phyloP scores from a whole-genome alignment of 2,888 invertebrate genomes.

The Pyrrhosoma nymphula region DNA sequence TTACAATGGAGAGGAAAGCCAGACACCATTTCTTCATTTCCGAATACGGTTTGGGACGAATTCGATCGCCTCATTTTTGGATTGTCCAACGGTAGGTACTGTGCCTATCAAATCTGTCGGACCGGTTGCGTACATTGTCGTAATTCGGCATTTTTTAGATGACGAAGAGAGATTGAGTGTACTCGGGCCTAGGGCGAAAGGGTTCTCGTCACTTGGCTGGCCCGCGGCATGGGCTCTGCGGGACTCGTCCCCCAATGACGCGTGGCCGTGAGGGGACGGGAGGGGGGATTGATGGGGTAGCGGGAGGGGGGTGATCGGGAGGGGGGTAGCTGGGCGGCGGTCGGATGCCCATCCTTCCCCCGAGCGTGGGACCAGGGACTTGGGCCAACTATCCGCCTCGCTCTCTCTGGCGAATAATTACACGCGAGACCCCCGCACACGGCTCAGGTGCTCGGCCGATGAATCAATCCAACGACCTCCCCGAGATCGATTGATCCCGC shows the following conservation, averaged over 20 bases:
- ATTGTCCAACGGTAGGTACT: too few relatives aligned
- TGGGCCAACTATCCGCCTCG: constrained; percentile 27
- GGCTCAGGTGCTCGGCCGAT: not conserved
- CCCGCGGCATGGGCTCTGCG: not conserved
- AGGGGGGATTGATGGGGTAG: too few relatives aligned
- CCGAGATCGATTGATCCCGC: constrained; percentile 49
- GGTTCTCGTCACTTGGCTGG: not conserved
- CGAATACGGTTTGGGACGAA: too few relatives aligned
- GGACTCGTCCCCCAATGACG: not conserved
- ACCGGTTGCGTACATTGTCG: too few relatives aligned
- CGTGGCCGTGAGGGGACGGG: not conserved
- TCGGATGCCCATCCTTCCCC: not conserved
- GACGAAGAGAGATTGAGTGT: too few relatives aligned
- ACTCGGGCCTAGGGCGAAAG: too few relatives aligned
- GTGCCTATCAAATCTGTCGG: too few relatives aligned
- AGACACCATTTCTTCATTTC: too few relatives aligned
- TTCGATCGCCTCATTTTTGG: too few relatives aligned
- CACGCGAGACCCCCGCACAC: not conserved
- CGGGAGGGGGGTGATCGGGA: not conserved
- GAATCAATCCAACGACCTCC: not conserved
- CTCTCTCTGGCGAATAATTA: constrained; percentile 46
- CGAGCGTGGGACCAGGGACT: constrained; percentile 46
- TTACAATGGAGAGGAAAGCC: too few relatives aligned
- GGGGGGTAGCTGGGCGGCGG: not conserved
- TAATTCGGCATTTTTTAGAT: too few relatives aligned